phyloP scores from a whole-genome alignment of 1,140 invertebrate species.

The Ceratosolen fusciceps region DNA sequence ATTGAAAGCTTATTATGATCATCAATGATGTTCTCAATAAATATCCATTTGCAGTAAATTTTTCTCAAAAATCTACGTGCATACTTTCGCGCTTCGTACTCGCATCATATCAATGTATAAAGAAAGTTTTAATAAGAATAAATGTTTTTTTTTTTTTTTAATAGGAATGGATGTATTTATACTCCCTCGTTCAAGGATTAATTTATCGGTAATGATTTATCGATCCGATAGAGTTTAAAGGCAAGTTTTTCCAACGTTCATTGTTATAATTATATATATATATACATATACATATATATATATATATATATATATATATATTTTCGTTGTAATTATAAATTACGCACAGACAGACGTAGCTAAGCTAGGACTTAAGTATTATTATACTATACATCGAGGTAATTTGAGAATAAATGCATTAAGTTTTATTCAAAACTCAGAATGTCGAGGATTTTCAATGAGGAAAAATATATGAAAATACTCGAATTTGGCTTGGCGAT shows the following conservation, averaged over 20 bases:
- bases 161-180: conserved; percentile 46
- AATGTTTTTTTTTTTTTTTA: conserved; percentile 53
- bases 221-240: conserved; percentile 42
- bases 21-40: too few species aligned
- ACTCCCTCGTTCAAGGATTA: not conserved
- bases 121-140: conserved; percentile 54
- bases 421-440: conserved; percentile 1
- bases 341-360: conserved; percentile 21
- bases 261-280: conserved; percentile 32
- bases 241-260: conserved; percentile 43
- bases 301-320: too few species aligned
- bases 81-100: conserved; percentile 47
- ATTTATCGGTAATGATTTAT: conserved; percentile 31
- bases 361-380: conserved; percentile 21
- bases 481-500: not conserved
- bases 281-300: too few species aligned
- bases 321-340: conserved; percentile 46
- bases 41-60: not conserved
- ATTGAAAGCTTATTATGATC: too few species aligned
- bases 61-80: conserved; percentile 7
- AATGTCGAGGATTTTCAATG: not conserved
- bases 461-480: not conserved
- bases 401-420: conserved; percentile 15
- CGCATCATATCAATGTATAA: conserved; percentile 52
- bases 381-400: conserved; percentile 35